phyloP scores from a whole-genome alignment of 1,140 invertebrate genomes.

The Aphidius ervi region DNA sequence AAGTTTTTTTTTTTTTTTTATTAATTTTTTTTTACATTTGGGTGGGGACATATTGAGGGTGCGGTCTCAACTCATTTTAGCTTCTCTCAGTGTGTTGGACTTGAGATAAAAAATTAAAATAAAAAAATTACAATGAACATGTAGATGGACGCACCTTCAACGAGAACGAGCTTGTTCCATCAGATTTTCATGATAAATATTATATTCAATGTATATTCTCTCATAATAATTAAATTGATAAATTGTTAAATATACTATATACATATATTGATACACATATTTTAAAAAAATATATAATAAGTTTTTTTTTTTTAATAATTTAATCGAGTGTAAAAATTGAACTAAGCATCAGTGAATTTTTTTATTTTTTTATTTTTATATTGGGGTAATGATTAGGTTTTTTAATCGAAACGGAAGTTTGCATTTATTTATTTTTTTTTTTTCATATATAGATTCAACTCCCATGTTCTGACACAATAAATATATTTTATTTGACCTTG shows the following conservation, averaged over 20 bases:
- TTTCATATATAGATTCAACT: background rate
- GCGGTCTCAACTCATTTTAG: slow-evolving; percentile 28
- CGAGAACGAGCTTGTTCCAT: background rate
- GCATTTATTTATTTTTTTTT: slow-evolving; percentile 13
- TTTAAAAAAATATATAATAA: background rate
- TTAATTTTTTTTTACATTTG: background rate
- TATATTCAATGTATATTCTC: no score
- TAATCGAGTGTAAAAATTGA: no score
- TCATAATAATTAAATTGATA: no score
- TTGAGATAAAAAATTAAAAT: slow-evolving; percentile 23
- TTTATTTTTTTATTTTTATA: slow-evolving; percentile 6
- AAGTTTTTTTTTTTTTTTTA: slow-evolving; percentile 32
- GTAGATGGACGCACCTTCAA: slow-evolving; percentile 9
- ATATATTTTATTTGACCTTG: slow-evolving; percentile 1
- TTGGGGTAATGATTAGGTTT: slow-evolving; percentile 14
- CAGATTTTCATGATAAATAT: no score
- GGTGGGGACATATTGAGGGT: slow-evolving; percentile 30
- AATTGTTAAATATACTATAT: no score
- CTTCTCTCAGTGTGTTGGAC: background rate
- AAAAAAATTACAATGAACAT: background rate
- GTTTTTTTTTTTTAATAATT: background rate
- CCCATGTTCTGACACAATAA: background rate
- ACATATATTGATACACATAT: no score
- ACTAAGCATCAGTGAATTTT: no score
- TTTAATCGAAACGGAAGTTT: slow-evolving; percentile 17